Evolutionary conservation across 2,888 invertebrate genomes (phyloP), one percentile per base, ranked within the genome.

Genomic region (Zootermopsis nevadensis): DNA sequence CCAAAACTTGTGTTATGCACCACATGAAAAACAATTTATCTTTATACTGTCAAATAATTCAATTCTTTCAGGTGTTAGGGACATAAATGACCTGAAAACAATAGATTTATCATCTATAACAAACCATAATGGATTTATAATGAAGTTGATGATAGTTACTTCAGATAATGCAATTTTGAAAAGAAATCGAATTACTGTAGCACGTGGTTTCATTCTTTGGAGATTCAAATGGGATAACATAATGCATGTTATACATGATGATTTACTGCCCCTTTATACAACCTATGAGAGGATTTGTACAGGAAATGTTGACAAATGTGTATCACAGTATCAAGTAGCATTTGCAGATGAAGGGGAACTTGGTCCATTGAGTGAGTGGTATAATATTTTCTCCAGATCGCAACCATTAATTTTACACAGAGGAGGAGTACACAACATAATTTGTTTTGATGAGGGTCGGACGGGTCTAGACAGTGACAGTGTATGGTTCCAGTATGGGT

Each of bases 201-300:
- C 82, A 60, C 80, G 85, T 60, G 83, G 85, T 8, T 86, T 90
- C 53, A 84, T 90, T 7, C 86, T 90, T 31, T 87, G 87, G 77
- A 87, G 91, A 19, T 91, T 91, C 86, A 90, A 91, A 85, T 89
- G 90, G 3, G 91, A 91, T 85, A 91, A 91, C 86, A 86, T 91
- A n/a, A 91, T 91, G 91, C 91, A 91, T 87, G 89, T 90, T 15
- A 86, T 91, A 67, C 91, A 91, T 87, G 91, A 91, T 87, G 91
- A 91, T 86, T 86, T 91, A 3, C 85, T 91, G 27, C 91, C 91
- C 3, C 83, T 91, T 24, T 89, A 87, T 86, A 84, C 87, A 60
- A 90, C 90, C 10, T 87, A 88, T 77, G 86, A 88, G 35, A 86
- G 88, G 55, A 84, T 89, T 19, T 87, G 87, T 82, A 66, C 74